These are phyloP conservation scores for Enteromius argenteus DNA, from an alignment of 2,797 vertebrate genomes.

Conservation along the genomic window DNA sequence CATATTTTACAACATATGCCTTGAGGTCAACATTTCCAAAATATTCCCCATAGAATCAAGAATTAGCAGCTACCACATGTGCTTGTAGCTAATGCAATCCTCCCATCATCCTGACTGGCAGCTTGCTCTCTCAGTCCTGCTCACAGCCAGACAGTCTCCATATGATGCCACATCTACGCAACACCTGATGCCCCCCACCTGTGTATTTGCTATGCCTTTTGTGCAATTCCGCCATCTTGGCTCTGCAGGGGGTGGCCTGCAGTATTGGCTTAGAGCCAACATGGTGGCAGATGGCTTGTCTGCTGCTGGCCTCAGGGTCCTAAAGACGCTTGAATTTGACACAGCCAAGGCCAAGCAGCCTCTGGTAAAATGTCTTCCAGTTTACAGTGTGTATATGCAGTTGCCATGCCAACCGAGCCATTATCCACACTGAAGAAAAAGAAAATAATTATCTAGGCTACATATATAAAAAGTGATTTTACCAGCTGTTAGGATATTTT, in stretches of 20 bases:
- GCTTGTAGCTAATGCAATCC: slow-evolving; percentile 29
- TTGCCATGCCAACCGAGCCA: slow-evolving; percentile 72
- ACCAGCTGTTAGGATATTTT: slow-evolving; percentile 61
- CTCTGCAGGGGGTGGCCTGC: slow-evolving; percentile 58
- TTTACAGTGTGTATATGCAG: slow-evolving; percentile 74
- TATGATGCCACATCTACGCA: slow-evolving; percentile 59
- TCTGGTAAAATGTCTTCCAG: slow-evolving; percentile 65
- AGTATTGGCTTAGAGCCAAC: slow-evolving; percentile 73
- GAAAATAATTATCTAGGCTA: slow-evolving; percentile 45
- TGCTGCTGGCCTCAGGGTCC: slow-evolving; percentile 65
- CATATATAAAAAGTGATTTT: slow-evolving; percentile 63
- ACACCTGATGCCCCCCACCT: slow-evolving; percentile 59
- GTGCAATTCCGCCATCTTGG: slow-evolving; percentile 69
- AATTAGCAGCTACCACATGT: slow-evolving; percentile 29
- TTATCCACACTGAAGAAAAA: slow-evolving; percentile 75
- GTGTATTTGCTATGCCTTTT: slow-evolving; percentile 39
- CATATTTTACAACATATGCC: slow-evolving; percentile 26
- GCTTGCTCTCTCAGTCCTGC: slow-evolving; percentile 55
- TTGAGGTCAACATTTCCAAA: slow-evolving; percentile 31
- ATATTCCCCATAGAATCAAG: slow-evolving; percentile 26
- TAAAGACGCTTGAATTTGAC: slow-evolving; percentile 48
- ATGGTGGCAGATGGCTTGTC: slow-evolving; percentile 80
- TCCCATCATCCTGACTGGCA: slow-evolving; percentile 40
- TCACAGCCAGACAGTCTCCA: slow-evolving; percentile 52
- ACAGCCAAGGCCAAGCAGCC: slow-evolving; percentile 45